Evolutionary conservation across 1,140 invertebrate genomes (phyloP), one percentile per base, ranked within the genome.

Genomic region (Drosophila carrolli): DNA sequence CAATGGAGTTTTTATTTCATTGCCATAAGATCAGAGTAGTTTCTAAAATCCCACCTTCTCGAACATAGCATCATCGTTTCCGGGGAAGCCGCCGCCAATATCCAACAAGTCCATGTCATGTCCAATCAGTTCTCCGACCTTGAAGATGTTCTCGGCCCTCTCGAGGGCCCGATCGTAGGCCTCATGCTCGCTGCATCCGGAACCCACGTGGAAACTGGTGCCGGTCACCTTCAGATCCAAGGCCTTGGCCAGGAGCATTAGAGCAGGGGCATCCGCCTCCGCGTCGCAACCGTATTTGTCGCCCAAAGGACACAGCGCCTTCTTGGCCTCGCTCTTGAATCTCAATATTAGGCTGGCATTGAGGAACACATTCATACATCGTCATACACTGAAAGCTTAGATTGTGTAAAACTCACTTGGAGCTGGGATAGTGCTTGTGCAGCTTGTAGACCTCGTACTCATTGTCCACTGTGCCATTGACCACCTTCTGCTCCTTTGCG

Each of bases 261-360:
- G 94, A 8, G 94, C 93, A 0, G 95, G 95, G n/a, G 96, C 98
- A 91, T 98, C 97, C 3, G 93, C 93, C 38, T 94, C 93, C 1
- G 96, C 95, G 92, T 98, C 96, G 92, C 97, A 98, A 23, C 98
- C 98, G 93, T 98, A 99, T 93, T 99, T 99, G 93, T 98, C 96
- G 38, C 98, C 98, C 38, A 99, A 94, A 68, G 95, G 96, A 92
- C 97, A 99, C 91, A 97, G 96, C 2, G 98, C 97, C 54, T 95
- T 4, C 6, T 95, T 95, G 67, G 98, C 97, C 91, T 98, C 97
- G 76, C 97, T 98, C 56, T 97, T 95, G 90, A 99, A 98, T 51
- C 98, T 96, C 32, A 99, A 93, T 27, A 99, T 96, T 91, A 99
- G 92, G 78, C 96, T 97, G 53, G 70, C 32, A 29, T 27, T 0